Percentiles rank a stretch among this genome's conserved stretches.
These are phyloP conservation scores for Mesorhabditis belari DNA, from an alignment of 2,888 invertebrate species.

Conservation along the genomic window DNA sequence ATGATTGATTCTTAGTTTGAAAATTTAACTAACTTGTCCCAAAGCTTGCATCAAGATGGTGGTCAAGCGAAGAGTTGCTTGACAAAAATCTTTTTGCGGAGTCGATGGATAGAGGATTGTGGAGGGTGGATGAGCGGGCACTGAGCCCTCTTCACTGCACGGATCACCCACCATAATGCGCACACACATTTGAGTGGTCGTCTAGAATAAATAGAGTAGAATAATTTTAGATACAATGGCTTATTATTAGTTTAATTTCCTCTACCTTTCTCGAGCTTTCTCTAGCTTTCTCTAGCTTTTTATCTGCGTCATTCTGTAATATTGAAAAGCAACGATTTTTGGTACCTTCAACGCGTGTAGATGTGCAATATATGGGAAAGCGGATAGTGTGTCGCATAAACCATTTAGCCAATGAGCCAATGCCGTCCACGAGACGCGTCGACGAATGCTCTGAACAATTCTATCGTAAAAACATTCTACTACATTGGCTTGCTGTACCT, in stretches of 20 bases:
- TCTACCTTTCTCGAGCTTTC: no score
- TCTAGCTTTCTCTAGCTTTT: background rate
- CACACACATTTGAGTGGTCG: constrained; percentile 29
- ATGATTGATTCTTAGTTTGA: background rate
- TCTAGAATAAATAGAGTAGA: no score
- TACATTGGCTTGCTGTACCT: constrained; percentile 17
- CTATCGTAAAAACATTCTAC: no score
- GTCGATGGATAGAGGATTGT: constrained; percentile 52
- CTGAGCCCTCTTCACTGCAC: constrained; percentile 38
- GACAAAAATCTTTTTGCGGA: constrained; percentile 88
- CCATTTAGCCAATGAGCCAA: constrained; percentile 84
- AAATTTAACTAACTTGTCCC: constrained; percentile 63
- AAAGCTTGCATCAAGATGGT: constrained; percentile 89
- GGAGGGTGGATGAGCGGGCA: constrained; percentile 30
- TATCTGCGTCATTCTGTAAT: background rate
- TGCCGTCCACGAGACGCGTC: constrained; percentile 94
- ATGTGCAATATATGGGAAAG: constrained; percentile 90
- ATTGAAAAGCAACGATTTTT: background rate
- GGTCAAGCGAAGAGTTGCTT: constrained; percentile 86
- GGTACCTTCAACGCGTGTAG: constrained; percentile 81
- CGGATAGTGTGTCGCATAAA: constrained; percentile 77
- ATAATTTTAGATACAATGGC: no score
- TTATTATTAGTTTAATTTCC: no score
- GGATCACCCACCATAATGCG: constrained; percentile 50
- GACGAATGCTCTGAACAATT: constrained; percentile 58